Evolutionary conservation across 2,888 invertebrate species (phyloP), one percentile per base, ranked within the genome.

Genomic region (Lapara coniferarum): DNA sequence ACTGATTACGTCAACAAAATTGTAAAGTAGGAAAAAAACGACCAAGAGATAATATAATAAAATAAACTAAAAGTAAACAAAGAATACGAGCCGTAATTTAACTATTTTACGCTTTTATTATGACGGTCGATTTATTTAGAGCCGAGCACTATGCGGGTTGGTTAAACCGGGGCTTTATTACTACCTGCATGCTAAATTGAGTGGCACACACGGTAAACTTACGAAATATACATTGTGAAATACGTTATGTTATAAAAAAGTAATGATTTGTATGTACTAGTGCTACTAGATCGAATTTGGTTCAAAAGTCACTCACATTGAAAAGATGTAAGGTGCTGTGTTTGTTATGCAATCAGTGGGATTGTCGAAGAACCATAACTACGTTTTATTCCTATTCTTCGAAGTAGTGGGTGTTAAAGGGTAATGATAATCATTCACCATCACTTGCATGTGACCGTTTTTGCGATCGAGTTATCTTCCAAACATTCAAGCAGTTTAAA

Each of bases 111-210:
- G 63, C 49, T 63, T 63, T 63, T 59, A 59, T 63, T 63, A 63
- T 63, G 19, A 14, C 63, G 19, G 63, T 49, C 49, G 46, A 63
- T 63, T 63, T 63, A 63, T 63, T 63, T 63, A 49, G 63, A 49
- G 63, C 25, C 63, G 49, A 13, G 30, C 46, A 63, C 63, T 63
- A 63, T 63, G 63, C 63, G 63, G 63, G 63, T 25, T 63, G 49
- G 19, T 49, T 63, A 63, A 63, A 63, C 63, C 59, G 46, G 46
- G 63, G 63, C 13, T 63, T 63, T 63, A 63, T 63, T 49, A 46
- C 63, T 63, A 63, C 49, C 63, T 63, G 63, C 63, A 63, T 63
- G 63, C 46, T 14, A 63, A 63, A 63, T 63, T 7, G 63, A 49
- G 19, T 49, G 44, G 16, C 19, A 59, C 16, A 59, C 59, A 46